Conservation (phyloP, 2,888 invertebrate genomes). For the Laothoe populi region DNA sequence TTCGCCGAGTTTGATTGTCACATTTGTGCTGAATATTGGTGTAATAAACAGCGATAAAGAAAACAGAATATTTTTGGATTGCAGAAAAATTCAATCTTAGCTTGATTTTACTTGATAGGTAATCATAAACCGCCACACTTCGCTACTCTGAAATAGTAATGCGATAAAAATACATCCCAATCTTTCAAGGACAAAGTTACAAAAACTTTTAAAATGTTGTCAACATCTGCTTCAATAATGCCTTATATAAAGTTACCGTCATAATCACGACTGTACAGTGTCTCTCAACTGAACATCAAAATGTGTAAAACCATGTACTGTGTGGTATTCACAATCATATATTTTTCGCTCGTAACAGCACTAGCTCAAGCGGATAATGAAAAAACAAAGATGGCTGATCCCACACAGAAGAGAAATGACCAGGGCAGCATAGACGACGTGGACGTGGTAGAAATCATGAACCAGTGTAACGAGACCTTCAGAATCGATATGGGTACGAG, state of each 20-base stretch:
- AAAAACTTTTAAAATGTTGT: background rate
- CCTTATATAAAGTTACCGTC: background rate
- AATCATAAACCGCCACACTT: background rate
- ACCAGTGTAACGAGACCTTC: constrained; percentile 81
- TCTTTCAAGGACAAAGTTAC: background rate
- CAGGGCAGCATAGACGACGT: constrained; percentile 42
- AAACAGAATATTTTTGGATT: no score
- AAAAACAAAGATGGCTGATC: constrained; percentile 25
- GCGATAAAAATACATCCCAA: background rate
- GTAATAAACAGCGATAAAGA: no score
- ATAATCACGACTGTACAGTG: background rate
- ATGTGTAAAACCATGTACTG: background rate
- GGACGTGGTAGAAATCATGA: constrained; percentile 68
- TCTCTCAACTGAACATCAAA: background rate
- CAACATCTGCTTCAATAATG: background rate
- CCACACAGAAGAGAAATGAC: constrained; percentile 10
- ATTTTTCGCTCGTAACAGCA: background rate
- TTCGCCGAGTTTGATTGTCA: no score
- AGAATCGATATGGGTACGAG: constrained; percentile 79
- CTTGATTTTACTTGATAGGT: no score
- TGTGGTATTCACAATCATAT: background rate
- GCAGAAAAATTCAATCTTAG: no score
- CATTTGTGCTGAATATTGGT: no score
- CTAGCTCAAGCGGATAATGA: background rate
- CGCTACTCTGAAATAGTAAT: background rate